phyloP scores from a whole-genome alignment of 2,888 invertebrate species.

The Dione vanillae region DNA sequence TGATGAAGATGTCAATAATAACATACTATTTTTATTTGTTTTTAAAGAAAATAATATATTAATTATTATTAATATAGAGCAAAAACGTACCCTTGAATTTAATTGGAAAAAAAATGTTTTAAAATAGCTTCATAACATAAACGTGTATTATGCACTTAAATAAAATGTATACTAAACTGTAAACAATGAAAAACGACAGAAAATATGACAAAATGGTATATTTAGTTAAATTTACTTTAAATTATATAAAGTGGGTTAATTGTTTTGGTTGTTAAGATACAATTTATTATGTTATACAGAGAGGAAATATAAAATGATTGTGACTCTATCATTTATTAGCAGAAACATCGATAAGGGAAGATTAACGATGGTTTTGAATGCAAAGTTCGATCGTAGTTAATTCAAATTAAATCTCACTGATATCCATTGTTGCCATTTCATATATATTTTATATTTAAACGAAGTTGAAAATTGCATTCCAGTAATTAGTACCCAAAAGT shows the following conservation, averaged over 20 bases:
- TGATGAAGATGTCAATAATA: not conserved
- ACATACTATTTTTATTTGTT: not conserved
- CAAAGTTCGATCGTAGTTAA: too few relatives aligned
- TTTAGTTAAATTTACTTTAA: not conserved
- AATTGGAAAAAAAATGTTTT: not conserved
- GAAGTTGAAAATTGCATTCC: too few relatives aligned
- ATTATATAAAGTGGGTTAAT: slow-evolving; percentile 15
- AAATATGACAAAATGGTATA: not conserved
- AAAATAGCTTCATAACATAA: not conserved
- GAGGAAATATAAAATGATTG: not conserved
- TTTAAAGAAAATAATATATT: too few relatives aligned
- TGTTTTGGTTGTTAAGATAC: not conserved
- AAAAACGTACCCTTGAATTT: not conserved
- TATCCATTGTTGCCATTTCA: too few relatives aligned
- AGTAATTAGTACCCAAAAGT: too few relatives aligned
- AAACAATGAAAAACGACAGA: not conserved
- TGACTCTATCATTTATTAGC: not conserved
- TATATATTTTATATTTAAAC: too few relatives aligned
- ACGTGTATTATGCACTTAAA: not conserved
- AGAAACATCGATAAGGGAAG: not conserved
- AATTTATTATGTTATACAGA: not conserved
- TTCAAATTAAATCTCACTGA: not conserved
- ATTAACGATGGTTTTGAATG: not conserved
- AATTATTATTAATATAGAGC: too few relatives aligned
- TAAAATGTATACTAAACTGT: not conserved